A percentile compares a stretch with the other conserved stretches of the same genome.
phyloP scores from a whole-genome alignment of 2,797 vertebrate species.

The Megalops cyprinoides region DNA sequence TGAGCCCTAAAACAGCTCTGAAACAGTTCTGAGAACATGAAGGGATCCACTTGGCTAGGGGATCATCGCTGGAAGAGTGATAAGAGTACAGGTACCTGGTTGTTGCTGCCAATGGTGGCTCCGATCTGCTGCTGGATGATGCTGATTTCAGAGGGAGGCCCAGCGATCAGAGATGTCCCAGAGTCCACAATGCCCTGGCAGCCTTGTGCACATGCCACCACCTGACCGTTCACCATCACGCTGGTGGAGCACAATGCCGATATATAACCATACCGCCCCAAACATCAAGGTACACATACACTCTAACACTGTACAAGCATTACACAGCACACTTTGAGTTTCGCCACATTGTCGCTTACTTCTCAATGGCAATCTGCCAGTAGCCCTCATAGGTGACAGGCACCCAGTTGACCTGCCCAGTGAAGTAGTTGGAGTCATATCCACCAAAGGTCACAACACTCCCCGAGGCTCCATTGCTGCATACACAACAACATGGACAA shows the following conservation, averaged over 20 bases:
- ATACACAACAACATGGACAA: not conserved
- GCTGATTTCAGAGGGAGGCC: slow-evolving; percentile 56
- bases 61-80: no score
- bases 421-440: slow-evolving; percentile 54
- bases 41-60: no score
- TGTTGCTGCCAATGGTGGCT: not conserved
- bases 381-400: slow-evolving; percentile 62
- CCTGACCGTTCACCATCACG: slow-evolving; percentile 55
- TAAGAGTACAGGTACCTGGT: not conserved
- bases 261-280: slow-evolving; percentile 32
- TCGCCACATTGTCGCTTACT: slow-evolving; percentile 42
- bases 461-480: slow-evolving; percentile 35
- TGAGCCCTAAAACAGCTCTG: not conserved
- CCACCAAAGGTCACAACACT: slow-evolving; percentile 63
- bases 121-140: slow-evolving; percentile 46
- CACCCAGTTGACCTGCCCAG: slow-evolving; percentile 59
- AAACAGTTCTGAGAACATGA: no score
- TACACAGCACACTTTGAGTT: not conserved
- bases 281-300: no score
- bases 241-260: not conserved
- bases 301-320: no score
- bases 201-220: slow-evolving; percentile 62
- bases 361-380: slow-evolving; percentile 67
- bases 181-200: slow-evolving; percentile 71
- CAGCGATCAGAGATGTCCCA: slow-evolving; percentile 67